phyloP scores from a whole-genome alignment of 2,113 vertebrate genomes.

The Pluvialis apricaria region DNA sequence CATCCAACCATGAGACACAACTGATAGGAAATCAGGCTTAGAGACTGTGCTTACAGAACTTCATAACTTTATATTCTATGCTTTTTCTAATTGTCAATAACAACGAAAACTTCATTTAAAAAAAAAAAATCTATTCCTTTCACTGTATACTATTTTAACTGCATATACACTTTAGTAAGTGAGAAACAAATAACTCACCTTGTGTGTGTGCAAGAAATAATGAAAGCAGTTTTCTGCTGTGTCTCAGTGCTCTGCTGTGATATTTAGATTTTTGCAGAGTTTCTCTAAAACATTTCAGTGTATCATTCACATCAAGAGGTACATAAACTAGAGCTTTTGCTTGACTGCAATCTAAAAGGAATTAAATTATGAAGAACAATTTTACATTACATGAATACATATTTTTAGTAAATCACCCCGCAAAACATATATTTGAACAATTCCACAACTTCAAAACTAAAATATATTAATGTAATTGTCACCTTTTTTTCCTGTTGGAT shows the following conservation, averaged over 20 bases:
- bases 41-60: neutral
- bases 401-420: neutral
- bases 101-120: neutral
- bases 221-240: slow-evolving; percentile 83
- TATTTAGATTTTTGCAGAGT: slow-evolving; percentile 75
- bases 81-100: neutral
- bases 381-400: neutral
- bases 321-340: slow-evolving; percentile 78
- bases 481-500: neutral
- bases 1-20: neutral
- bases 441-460: neutral
- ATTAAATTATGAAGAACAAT: neutral
- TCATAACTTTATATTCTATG: neutral
- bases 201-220: slow-evolving; percentile 84
- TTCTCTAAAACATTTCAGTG: slow-evolving; percentile 83
- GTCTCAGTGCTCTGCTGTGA: slow-evolving; percentile 77
- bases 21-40: neutral
- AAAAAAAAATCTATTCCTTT: neutral
- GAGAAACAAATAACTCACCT: slow-evolving; percentile 69
- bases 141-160: neutral
- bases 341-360: slow-evolving; percentile 66
- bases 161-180: neutral
- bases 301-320: slow-evolving; percentile 85
- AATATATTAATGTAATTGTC: neutral
- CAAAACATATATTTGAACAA: neutral